These are phyloP conservation scores for Chaetoderma sp. DNA, from an alignment of 2,888 invertebrate genomes.

Conservation along the genomic window DNA sequence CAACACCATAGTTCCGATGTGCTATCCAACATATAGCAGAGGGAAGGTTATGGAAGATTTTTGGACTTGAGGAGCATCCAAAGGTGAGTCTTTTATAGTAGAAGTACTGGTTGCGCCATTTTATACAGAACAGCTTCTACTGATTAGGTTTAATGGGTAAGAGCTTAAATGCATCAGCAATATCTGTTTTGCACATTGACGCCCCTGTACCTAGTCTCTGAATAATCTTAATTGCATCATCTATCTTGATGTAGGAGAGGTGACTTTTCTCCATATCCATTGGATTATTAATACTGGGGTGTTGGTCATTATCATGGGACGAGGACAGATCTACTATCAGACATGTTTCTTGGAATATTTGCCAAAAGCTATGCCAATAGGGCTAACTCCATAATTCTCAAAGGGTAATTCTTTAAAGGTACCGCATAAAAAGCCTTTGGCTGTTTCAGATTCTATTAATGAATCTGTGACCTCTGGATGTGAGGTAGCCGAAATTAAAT, in stretches of 20 bases:
- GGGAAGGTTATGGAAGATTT: conserved; percentile 17
- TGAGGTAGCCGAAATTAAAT: too few species aligned
- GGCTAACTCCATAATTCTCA: too few species aligned
- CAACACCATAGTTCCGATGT: conserved; percentile 1
- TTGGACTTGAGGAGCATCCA: conserved; percentile 15
- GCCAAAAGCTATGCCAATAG: too few species aligned
- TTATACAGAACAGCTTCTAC: conserved; percentile 4
- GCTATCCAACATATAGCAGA: conserved; percentile 19
- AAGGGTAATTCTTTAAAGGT: too few species aligned
- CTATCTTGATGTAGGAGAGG: conserved; percentile 31
- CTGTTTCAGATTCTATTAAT: too few species aligned
- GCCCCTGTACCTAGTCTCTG: conserved; percentile 9
- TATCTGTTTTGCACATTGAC: conserved; percentile 30
- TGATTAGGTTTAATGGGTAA: conserved; percentile 1
- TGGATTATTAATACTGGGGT: conserved; percentile 32
- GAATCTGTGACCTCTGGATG: too few species aligned
- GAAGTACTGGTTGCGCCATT: conserved; percentile 13
- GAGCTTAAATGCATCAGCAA: conserved; percentile 20
- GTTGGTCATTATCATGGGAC: conserved; percentile 25
- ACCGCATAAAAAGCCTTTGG: too few species aligned
- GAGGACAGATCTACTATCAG: conserved; percentile 37
- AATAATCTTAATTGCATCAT: conserved; percentile 35
- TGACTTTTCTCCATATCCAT: conserved; percentile 33
- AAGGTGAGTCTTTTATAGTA: conserved; percentile 17
- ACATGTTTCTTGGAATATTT: too few species aligned